Conservation (phyloP, 2,888 invertebrate genomes). For the Cordilura impudica region DNA sequence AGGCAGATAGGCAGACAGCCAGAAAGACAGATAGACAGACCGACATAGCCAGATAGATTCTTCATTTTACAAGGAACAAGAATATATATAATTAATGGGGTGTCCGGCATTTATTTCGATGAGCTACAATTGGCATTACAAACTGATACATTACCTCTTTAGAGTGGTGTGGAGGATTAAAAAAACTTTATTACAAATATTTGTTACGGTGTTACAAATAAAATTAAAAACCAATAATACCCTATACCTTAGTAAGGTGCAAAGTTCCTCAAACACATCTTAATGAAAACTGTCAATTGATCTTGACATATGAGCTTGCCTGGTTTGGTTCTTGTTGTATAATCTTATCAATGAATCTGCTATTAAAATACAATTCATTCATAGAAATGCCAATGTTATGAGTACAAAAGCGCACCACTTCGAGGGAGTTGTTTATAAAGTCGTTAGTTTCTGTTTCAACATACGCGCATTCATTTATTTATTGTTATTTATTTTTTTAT, state of each 20-base stretch:
- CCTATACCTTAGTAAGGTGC: neutral
- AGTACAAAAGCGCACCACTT: neutral
- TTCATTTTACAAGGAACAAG: too few species aligned
- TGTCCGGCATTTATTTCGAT: too few species aligned
- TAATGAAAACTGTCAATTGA: constrained; percentile 42
- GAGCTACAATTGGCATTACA: too few species aligned
- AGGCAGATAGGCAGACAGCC: too few species aligned
- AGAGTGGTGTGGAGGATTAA: neutral
- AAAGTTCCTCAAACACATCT: constrained; percentile 13
- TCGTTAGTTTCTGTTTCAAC: neutral
- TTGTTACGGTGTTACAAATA: too few species aligned
- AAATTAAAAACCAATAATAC: too few species aligned
- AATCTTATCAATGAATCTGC: constrained; percentile 54
- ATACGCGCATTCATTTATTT: neutral
- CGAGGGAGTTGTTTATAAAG: neutral
- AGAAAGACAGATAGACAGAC: too few species aligned
- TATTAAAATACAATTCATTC: constrained; percentile 18
- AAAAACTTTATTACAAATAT: too few species aligned
- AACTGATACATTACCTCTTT: too few species aligned
- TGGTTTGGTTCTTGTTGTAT: constrained; percentile 6
- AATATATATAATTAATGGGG: too few species aligned
- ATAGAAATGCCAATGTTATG: neutral
- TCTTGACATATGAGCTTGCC: constrained; percentile 42
- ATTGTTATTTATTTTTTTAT: neutral
- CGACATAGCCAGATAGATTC: too few species aligned